Evolutionary conservation across 1,140 invertebrate species (phyloP).

Genomic region (Drosophila punjabiensis): DNA sequence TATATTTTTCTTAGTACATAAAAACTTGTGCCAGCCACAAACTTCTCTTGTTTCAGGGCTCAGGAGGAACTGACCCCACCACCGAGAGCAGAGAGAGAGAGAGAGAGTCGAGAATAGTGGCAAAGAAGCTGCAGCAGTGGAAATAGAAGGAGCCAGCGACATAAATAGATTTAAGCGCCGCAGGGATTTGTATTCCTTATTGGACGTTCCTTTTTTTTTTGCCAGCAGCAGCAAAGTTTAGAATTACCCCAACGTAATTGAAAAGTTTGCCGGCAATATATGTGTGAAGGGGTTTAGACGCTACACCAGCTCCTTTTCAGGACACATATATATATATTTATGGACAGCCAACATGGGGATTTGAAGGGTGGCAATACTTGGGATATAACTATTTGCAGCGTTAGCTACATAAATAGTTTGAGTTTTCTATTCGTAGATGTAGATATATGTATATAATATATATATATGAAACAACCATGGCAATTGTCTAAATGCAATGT

Average conservation of each 20-base stretch:
- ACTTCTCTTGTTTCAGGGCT: constrained; percentile 30
- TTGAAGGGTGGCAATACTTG: constrained; percentile 14
- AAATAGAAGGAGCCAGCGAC: constrained; percentile 47
- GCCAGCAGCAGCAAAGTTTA: constrained; percentile 50
- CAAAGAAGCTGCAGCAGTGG: constrained; percentile 17
- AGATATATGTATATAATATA: constrained; percentile 2
- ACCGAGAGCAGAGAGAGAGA: background rate
- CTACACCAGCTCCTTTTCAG: background rate
- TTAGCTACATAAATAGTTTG: constrained; percentile 38
- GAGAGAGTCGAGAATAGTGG: constrained; percentile 4
- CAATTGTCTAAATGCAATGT: constrained; percentile 50
- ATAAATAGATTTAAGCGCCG: constrained; percentile 69
- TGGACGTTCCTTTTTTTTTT: constrained; percentile 33
- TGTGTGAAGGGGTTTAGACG: constrained; percentile 14
- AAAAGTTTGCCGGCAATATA: constrained; percentile 58
- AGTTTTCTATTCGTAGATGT: constrained; percentile 29
- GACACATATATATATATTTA: constrained; percentile 32
- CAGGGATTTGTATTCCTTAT: constrained; percentile 65
- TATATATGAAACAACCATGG: constrained; percentile 1
- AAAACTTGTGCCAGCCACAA: constrained; percentile 19
- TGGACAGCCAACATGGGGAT: constrained; percentile 41
- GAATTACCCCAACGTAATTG: constrained; percentile 65
- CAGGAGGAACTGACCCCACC: constrained; percentile 27
- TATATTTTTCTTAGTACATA: constrained; percentile 1
- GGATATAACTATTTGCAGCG: background rate